Evolutionary conservation across 2,113 vertebrate species (phyloP).

Genomic region (Gymnarchus niloticus): DNA sequence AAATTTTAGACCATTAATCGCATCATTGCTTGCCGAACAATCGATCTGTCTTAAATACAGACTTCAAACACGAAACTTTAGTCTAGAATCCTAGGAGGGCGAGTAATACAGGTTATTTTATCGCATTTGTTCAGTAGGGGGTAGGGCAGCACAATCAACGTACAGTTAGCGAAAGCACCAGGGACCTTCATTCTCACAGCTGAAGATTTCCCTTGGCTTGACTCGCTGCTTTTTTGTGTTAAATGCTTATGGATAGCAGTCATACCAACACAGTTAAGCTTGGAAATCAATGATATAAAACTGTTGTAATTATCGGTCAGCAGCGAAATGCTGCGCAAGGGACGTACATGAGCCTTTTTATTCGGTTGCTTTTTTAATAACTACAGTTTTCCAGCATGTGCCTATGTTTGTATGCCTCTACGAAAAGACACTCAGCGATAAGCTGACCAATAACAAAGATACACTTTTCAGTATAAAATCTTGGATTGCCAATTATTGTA

Average conservation of each 20-base stretch:
- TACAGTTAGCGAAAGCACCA: not conserved
- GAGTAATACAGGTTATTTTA: not conserved
- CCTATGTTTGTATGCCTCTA: not conserved
- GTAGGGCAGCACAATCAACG: not conserved
- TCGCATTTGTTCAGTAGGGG: not conserved
- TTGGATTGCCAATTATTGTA: not conserved
- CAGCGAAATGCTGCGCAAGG: not conserved
- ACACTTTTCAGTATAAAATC: not conserved
- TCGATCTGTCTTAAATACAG: not conserved
- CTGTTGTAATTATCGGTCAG: not conserved
- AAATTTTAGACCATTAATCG: not conserved
- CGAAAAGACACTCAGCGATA: not conserved
- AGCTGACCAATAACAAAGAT: not conserved
- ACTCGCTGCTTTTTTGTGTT: not conserved
- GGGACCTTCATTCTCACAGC: not conserved
- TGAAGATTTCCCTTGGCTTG: not conserved
- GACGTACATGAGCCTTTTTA: not conserved
- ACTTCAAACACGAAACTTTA: not conserved
- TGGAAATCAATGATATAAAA: not conserved
- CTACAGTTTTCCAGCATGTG: not conserved
- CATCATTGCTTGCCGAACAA: not conserved
- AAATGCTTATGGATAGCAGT: not conserved
- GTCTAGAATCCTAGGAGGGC: not conserved
- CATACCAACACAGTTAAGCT: not conserved
- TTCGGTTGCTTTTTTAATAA: not conserved